Conservation (phyloP, 1,140 invertebrate species). For the Littorina saxatilis region DNA sequence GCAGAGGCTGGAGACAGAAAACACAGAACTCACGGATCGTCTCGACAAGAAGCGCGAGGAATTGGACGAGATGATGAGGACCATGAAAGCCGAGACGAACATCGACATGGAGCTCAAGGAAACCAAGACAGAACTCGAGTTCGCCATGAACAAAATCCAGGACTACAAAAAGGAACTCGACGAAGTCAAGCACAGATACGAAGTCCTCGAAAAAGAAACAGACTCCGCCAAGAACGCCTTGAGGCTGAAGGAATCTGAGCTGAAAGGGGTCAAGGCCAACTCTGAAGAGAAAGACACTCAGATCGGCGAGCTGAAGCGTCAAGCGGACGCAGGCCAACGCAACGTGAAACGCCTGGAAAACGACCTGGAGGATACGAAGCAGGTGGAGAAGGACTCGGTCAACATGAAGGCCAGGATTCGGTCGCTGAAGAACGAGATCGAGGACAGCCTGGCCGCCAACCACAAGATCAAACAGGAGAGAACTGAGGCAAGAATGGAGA, state of each 20-base stretch:
- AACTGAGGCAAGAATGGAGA: constrained; percentile 31
- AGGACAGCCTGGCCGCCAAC: constrained; percentile 39
- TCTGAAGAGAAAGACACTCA: constrained; percentile 32
- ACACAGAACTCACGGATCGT: constrained; percentile 6
- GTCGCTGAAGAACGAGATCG: constrained; percentile 41
- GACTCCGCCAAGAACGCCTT: constrained; percentile 20
- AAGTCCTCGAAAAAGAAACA: constrained; percentile 32
- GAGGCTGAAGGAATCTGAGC: constrained; percentile 33
- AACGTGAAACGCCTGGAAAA: constrained; percentile 37
- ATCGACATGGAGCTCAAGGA: constrained; percentile 34
- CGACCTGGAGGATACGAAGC: constrained; percentile 26
- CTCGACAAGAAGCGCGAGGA: constrained; percentile 41
- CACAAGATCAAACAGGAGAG: constrained; percentile 44
- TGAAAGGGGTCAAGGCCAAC: constrained; percentile 29
- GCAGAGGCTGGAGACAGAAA: constrained; percentile 14
- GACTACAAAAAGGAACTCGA: constrained; percentile 35
- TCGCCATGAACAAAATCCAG: constrained; percentile 31
- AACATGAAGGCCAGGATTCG: constrained; percentile 39
- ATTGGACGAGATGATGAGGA: constrained; percentile 29
- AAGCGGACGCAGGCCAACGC: constrained; percentile 18
- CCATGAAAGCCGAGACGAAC: constrained; percentile 34
- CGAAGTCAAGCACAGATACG: constrained; percentile 25
- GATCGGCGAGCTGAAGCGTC: constrained; percentile 33
- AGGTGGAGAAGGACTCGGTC: constrained; percentile 37
- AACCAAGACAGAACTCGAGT: constrained; percentile 24